Evolutionary conservation across 1,140 invertebrate species (phyloP).

Genomic region (Lepidurus apus): DNA sequence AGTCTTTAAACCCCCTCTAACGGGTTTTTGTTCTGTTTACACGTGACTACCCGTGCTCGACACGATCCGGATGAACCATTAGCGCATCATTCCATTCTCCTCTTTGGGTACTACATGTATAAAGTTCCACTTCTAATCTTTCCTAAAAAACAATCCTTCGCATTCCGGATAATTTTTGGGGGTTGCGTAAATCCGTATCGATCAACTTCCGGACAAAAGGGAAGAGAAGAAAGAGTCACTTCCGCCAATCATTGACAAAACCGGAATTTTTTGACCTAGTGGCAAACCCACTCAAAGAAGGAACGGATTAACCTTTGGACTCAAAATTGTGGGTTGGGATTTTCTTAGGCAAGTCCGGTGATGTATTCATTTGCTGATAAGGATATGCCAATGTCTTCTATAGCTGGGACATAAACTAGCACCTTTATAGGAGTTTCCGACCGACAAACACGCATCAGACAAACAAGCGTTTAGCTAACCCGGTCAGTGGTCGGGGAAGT

Average conservation of each 20-base stretch:
- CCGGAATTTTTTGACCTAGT: not conserved
- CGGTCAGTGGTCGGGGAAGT: not conserved
- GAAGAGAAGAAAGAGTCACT: not conserved
- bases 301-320: not conserved
- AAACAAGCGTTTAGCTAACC: too few species aligned
- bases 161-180: not conserved
- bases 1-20: not conserved
- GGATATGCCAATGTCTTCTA: not conserved
- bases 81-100: not conserved
- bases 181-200: not conserved
- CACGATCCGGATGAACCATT: not conserved
- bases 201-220: not conserved
- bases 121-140: not conserved
- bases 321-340: not conserved
- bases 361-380: not conserved
- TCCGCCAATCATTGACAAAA: not conserved
- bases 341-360: not conserved
- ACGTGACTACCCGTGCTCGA: constrained; percentile 7
- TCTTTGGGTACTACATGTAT: not conserved
- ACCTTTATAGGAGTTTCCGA: constrained; percentile 5
- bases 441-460: not conserved
- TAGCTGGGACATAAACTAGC: not conserved
- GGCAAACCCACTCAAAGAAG: not conserved
- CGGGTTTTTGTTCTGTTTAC: not conserved
- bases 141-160: not conserved